Conservation (phyloP, 1,140 invertebrate genomes). For the Neodiprion lecontei region DNA sequence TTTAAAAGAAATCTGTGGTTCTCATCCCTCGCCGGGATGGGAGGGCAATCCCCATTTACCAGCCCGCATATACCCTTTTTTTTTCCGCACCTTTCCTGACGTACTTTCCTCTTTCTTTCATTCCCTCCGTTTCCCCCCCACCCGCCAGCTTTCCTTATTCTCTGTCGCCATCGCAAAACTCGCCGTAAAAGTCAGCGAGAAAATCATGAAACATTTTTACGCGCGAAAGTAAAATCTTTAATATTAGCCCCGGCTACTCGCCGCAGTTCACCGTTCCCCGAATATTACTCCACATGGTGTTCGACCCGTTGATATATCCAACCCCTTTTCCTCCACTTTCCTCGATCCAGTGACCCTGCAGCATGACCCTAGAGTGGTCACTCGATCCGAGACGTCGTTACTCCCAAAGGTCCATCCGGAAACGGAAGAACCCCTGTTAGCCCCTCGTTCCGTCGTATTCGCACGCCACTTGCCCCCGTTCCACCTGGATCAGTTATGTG, state of each 20-base stretch:
- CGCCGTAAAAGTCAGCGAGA: not conserved
- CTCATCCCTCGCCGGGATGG: not conserved
- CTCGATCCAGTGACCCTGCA: not conserved
- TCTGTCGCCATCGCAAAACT: not conserved
- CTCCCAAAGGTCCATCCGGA: not conserved
- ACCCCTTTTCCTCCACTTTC: not conserved
- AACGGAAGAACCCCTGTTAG: conserved; percentile 1
- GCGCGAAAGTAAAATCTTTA: not conserved
- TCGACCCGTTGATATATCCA: too few relatives aligned
- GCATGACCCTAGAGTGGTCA: not conserved
- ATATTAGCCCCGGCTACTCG: not conserved
- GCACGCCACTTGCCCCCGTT: not conserved
- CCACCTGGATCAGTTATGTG: too few relatives aligned
- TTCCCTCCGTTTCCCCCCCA: not conserved
- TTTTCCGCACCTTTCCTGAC: too few relatives aligned
- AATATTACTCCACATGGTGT: too few relatives aligned
- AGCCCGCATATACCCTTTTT: too few relatives aligned
- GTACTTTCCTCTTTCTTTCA: not conserved
- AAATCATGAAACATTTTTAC: conserved; percentile 3
- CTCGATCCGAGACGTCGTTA: conserved; percentile 1
- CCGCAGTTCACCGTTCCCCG: too few relatives aligned
- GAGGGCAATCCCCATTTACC: too few relatives aligned
- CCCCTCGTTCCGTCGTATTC: not conserved
- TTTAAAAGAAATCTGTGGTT: not conserved
- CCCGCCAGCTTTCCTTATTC: not conserved